phyloP scores from a whole-genome alignment of 2,113 vertebrate species.

The Triplophysa rosa region DNA sequence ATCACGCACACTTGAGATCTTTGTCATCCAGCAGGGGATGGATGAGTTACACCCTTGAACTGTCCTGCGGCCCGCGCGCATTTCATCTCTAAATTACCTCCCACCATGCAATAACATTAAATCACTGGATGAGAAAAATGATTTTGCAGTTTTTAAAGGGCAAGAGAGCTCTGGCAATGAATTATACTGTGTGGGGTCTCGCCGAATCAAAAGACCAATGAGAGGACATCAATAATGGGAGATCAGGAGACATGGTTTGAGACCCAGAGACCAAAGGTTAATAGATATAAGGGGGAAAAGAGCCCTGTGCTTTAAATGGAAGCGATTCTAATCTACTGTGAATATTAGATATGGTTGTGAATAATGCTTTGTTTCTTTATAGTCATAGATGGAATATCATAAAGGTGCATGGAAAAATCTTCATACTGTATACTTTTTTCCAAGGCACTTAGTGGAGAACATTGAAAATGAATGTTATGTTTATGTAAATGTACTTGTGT shows the following conservation, averaged over 20 bases:
- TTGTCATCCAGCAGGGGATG: conserved; percentile 26
- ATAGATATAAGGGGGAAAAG: conserved; percentile 58
- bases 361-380: conserved; percentile 2
- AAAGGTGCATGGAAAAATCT: not conserved
- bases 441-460: not conserved
- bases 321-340: conserved; percentile 54
- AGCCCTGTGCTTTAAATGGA: conserved; percentile 32
- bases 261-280: conserved; percentile 63
- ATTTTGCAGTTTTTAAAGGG: conserved; percentile 69
- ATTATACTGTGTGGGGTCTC: conserved; percentile 60
- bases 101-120: conserved; percentile 66
- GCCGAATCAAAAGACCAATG: conserved; percentile 66
- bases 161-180: conserved; percentile 50
- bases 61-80: conserved; percentile 58
- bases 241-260: conserved; percentile 45
- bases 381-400: not conserved
- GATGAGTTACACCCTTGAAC: conserved; percentile 66
- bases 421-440: not conserved
- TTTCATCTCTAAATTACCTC: conserved; percentile 66
- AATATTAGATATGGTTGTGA: conserved; percentile 50
- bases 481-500: not conserved
- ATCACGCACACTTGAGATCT: not conserved
- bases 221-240: conserved; percentile 61
- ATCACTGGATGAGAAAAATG: conserved; percentile 66
- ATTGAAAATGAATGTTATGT: not conserved